Base-by-base conservation (phyloP, 2,797 vertebrate species). In the Helicolenus hilgendorfi region DNA sequence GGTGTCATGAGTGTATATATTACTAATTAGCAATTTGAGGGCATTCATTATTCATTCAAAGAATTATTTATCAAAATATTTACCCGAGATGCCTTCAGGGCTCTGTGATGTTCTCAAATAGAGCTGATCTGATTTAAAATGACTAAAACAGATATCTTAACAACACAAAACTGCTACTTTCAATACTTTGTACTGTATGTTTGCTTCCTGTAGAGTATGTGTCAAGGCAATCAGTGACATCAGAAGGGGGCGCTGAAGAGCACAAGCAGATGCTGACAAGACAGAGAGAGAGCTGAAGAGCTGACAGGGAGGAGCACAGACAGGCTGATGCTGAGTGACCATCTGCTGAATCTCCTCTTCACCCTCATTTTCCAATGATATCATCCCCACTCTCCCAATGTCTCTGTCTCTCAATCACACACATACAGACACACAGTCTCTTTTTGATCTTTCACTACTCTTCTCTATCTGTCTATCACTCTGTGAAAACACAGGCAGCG, bases 311-410 rank as follows among this genome's bases (percentile, higher is more conserved):
- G n/a, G 35, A 26, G 72, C 62, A 64, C 20, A 63, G 73, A 60
- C 29, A 36, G 68, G 36, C 72, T 60, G 86, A 88, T 89, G 91
- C 86, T 79, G 89, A 59, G 80, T 45, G 69, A 76, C 87, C 83
- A 85, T 91, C 91, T 89, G 89, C 77, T 87, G 65, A 67, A 81
- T 79, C 63, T 84, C 45, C 78, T 64, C 60, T 31, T 76, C 73
- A 41, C 55, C 24, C 49, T 55, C 65, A 26, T 85, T 67, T 71
- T 69, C 70, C 53, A 72, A 31, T 62, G 60, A 41, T 63, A 49
- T 45, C 64, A 41, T 69, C 49, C 45, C 55, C 72, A 11, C 64
- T 64, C 60, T 35, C 67, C 24, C 41, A 36, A 2, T 68, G 22
- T 71, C 38, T 65, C 53, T 29, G 27, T 24, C 38, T 3, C 67